Conservation (phyloP, 2,888 invertebrate genomes). For the Ormyrus rosae region DNA sequence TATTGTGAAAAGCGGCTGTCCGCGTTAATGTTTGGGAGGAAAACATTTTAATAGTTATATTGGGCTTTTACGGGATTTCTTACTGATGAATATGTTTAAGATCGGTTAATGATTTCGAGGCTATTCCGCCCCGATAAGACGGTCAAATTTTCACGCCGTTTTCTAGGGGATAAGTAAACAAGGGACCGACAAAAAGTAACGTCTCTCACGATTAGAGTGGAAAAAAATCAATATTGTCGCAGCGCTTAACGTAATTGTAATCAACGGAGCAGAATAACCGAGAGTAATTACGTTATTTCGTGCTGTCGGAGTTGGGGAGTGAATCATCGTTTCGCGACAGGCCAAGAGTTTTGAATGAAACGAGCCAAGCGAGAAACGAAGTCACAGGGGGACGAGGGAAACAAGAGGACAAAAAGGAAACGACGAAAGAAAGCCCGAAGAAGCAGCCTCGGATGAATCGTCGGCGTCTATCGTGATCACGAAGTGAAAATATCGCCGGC, state of each 20-base stretch:
- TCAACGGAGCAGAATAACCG: slow-evolving; percentile 28
- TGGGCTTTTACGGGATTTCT: no score
- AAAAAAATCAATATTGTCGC: slow-evolving; percentile 36
- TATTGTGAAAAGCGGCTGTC: neutral
- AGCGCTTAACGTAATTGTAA: slow-evolving; percentile 31
- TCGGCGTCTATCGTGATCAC: slow-evolving; percentile 34
- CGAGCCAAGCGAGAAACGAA: slow-evolving; percentile 17
- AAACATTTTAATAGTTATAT: no score
- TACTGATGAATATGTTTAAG: no score
- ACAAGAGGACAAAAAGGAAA: slow-evolving; percentile 6
- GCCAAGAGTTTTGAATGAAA: slow-evolving; percentile 30
- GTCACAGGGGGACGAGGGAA: neutral
- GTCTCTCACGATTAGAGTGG: slow-evolving; percentile 1
- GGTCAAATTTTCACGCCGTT: neutral
- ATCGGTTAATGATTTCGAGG: no score
- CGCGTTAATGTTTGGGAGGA: no score
- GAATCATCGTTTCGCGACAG: slow-evolving; percentile 30
- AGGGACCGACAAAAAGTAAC: neutral
- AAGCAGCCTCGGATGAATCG: neutral
- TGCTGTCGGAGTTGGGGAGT: neutral
- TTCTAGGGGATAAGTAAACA: no score
- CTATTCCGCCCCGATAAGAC: neutral
- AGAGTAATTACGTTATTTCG: slow-evolving; percentile 40
- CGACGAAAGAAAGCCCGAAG: slow-evolving; percentile 2
- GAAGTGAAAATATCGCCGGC: slow-evolving; percentile 43